Percentiles rank a stretch among this genome's conserved stretches.
Conservation (phyloP, 2,888 invertebrate species). For the Caenorhabditis afra region DNA sequence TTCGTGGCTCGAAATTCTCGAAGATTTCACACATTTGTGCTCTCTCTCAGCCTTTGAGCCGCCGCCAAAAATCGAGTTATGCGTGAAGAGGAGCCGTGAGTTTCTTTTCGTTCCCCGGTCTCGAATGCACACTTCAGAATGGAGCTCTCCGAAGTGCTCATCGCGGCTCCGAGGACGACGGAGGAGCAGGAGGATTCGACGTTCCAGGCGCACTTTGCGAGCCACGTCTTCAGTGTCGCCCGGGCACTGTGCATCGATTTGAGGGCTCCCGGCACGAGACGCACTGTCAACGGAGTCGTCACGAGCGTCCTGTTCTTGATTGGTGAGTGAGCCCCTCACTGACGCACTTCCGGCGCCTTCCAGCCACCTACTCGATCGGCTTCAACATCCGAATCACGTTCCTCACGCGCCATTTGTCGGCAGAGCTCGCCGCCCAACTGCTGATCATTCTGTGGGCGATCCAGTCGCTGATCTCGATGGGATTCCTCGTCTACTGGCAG, state of each 20-base stretch:
- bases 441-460: conserved; percentile 63
- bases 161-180: background rate
- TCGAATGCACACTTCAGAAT: conserved; percentile 17
- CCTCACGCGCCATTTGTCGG: conserved; percentile 52
- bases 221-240: conserved; percentile 33
- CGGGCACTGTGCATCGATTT: conserved; percentile 32
- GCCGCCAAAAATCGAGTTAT: too few species aligned
- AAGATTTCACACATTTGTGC: conserved; percentile 8
- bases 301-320: conserved; percentile 29
- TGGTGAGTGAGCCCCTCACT: conserved; percentile 6
- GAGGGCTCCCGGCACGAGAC: conserved; percentile 1
- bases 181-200: background rate
- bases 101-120: background rate
- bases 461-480: conserved; percentile 63
- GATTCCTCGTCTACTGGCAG: conserved; percentile 66
- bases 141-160: conserved; percentile 35
- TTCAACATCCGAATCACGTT: conserved; percentile 62
- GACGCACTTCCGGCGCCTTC: conserved; percentile 24
- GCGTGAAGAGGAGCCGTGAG: background rate
- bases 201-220: conserved; percentile 23
- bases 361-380: conserved; percentile 58
- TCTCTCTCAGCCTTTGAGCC: conserved; percentile 27
- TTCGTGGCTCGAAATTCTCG: too few species aligned
- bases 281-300: conserved; percentile 26
- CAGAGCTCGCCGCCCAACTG: conserved; percentile 61